phyloP scores from a whole-genome alignment of 2,113 vertebrate species.

The Phalacrocorax brasilianus region DNA sequence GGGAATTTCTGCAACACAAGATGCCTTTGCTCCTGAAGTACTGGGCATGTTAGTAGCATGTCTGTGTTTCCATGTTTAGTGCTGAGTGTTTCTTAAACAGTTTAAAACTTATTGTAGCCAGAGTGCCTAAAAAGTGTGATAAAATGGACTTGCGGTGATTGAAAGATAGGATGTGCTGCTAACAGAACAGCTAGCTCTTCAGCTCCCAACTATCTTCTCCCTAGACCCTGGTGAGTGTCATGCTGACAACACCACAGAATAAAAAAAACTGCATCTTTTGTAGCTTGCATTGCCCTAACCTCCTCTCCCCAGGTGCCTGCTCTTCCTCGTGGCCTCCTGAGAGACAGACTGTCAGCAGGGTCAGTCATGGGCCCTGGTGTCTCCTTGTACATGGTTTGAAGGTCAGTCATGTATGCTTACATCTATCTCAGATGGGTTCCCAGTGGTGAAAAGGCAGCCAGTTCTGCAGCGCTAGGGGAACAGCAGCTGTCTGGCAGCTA shows the following conservation, averaged over 20 bases:
- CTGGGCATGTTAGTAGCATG: neutral
- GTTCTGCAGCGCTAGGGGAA: neutral
- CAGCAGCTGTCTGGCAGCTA: neutral
- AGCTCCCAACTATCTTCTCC: neutral
- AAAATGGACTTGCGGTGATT: neutral
- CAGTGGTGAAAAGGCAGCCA: neutral
- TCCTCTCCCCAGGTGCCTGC: neutral
- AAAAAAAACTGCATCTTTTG: rapidly evolving
- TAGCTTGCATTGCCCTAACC: neutral
- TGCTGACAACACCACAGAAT: neutral
- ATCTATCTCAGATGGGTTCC: neutral
- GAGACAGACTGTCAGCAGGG: neutral
- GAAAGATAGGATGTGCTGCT: neutral
- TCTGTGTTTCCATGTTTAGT: neutral
- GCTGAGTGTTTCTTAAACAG: neutral
- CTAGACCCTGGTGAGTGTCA: neutral
- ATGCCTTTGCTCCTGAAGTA: neutral
- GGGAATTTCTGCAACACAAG: neutral
- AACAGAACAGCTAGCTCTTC: neutral
- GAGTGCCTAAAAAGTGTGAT: neutral
- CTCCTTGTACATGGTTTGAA: neutral
- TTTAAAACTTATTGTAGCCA: neutral
- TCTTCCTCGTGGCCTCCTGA: neutral
- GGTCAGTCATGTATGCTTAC: rapidly evolving
- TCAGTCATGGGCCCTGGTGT: neutral